Evolutionary conservation across 2,888 invertebrate species (phyloP).

Genomic region (Cartodere bifasciata): DNA sequence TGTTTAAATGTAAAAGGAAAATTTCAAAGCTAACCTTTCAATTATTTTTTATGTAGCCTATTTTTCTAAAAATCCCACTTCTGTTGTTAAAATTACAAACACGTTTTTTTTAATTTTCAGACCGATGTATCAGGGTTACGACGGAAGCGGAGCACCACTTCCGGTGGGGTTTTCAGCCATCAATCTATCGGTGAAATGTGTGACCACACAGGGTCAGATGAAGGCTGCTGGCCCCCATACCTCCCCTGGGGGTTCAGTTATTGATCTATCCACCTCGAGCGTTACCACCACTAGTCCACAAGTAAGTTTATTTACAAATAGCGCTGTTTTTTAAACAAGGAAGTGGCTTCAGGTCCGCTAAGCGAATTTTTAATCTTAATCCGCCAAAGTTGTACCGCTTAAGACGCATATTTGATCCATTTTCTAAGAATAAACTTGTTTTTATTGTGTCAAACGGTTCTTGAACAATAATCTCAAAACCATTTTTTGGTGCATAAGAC

Average conservation of each 20-base stretch:
- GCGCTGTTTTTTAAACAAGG: too few relatives aligned
- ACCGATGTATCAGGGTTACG: slow-evolving; percentile 77
- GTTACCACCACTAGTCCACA: slow-evolving; percentile 75
- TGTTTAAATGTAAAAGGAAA: background rate
- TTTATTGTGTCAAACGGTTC: too few relatives aligned
- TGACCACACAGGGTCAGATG: slow-evolving; percentile 56
- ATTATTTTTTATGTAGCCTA: background rate
- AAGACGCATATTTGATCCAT: too few relatives aligned
- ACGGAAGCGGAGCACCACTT: slow-evolving; percentile 55
- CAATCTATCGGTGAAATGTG: slow-evolving; percentile 76
- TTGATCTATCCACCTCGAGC: slow-evolving; percentile 77
- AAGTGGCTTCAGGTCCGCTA: too few relatives aligned
- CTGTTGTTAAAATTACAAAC: background rate
- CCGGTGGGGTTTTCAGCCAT: slow-evolving; percentile 70
- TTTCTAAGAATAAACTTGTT: too few relatives aligned
- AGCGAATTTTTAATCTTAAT: too few relatives aligned
- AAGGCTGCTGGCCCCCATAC: slow-evolving; percentile 51
- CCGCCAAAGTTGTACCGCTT: too few relatives aligned
- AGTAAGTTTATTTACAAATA: slow-evolving; percentile 43
- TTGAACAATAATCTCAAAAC: too few relatives aligned
- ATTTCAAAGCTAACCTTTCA: background rate
- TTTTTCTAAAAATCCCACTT: background rate
- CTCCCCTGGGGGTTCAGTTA: slow-evolving; percentile 65
- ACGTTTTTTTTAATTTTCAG: slow-evolving; percentile 32
- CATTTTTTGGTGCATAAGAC: too few relatives aligned